Conservation (phyloP, 2,888 invertebrate genomes). For the Diarsia mendica region DNA sequence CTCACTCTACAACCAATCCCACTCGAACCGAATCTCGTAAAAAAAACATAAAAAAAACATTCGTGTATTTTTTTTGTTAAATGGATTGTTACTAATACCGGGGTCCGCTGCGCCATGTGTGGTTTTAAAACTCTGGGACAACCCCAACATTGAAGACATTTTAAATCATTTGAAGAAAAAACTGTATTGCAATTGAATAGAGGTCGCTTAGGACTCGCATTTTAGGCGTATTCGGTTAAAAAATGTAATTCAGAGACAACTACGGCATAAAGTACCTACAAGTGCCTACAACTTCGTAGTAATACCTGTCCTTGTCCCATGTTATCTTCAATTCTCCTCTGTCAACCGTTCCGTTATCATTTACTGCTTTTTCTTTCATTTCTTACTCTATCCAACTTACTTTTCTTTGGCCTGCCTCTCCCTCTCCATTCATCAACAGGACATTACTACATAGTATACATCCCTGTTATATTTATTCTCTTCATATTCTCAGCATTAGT, state of each 20-base stretch:
- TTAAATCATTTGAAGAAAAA: not conserved
- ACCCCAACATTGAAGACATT: not conserved
- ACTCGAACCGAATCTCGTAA: no score
- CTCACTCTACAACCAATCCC: not conserved
- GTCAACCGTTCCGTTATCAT: not conserved
- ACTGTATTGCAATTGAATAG: not conserved
- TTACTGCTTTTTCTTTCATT: not conserved
- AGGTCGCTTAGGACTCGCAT: not conserved
- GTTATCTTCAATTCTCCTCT: not conserved
- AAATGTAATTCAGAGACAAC: not conserved
- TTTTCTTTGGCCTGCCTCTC: not conserved
- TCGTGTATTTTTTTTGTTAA: no score
- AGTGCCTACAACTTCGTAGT: not conserved
- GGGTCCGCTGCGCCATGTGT: not conserved
- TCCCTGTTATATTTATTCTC: not conserved
- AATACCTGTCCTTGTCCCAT: not conserved
- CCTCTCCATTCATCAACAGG: not conserved
- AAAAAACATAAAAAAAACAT: no score
- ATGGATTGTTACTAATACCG: not conserved
- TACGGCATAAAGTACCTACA: not conserved
- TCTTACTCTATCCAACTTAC: not conserved
- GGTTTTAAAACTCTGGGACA: not conserved
- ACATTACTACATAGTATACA: not conserved
- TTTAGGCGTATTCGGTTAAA: no score
- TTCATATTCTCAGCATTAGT: not conserved